phyloP scores from a whole-genome alignment of 2,888 invertebrate genomes.

The Caenorhabditis parvicauda region DNA sequence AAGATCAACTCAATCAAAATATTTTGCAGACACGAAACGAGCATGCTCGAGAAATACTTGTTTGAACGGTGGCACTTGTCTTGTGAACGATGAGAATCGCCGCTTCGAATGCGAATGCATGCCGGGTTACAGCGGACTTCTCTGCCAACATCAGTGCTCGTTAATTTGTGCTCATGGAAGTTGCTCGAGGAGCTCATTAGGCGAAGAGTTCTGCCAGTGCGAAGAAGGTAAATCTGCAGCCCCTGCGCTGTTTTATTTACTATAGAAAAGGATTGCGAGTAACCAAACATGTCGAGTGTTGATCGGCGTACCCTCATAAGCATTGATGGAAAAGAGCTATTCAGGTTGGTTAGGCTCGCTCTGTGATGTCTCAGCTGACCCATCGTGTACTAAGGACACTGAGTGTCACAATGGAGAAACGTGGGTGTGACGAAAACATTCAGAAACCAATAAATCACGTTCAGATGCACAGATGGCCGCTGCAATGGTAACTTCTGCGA shows the following conservation, averaged over 20 bases:
- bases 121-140: slow-evolving; percentile 42
- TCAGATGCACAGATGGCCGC: too few species aligned
- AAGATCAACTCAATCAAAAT: too few species aligned
- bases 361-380: slow-evolving; percentile 30
- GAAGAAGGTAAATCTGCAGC: slow-evolving; percentile 19
- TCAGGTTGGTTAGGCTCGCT: slow-evolving; percentile 36
- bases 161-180: slow-evolving; percentile 32
- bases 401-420: slow-evolving; percentile 6
- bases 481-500: too few species aligned
- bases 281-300: neutral
- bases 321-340: too few species aligned
- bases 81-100: slow-evolving; percentile 41
- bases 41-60: slow-evolving; percentile 45
- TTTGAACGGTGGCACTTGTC: slow-evolving; percentile 47
- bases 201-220: slow-evolving; percentile 35
- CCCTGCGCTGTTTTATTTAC: neutral
- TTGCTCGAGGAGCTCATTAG: slow-evolving; percentile 30
- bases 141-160: slow-evolving; percentile 39
- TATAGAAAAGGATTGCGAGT: neutral
- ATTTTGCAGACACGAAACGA: slow-evolving; percentile 5
- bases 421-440: too few species aligned
- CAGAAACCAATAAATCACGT: too few species aligned
- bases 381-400: slow-evolving; percentile 17
- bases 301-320: too few species aligned
- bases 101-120: slow-evolving; percentile 46